These are phyloP conservation scores for Eufriesea mexicana DNA, from an alignment of 1,140 invertebrate species.

Conservation along the genomic window DNA sequence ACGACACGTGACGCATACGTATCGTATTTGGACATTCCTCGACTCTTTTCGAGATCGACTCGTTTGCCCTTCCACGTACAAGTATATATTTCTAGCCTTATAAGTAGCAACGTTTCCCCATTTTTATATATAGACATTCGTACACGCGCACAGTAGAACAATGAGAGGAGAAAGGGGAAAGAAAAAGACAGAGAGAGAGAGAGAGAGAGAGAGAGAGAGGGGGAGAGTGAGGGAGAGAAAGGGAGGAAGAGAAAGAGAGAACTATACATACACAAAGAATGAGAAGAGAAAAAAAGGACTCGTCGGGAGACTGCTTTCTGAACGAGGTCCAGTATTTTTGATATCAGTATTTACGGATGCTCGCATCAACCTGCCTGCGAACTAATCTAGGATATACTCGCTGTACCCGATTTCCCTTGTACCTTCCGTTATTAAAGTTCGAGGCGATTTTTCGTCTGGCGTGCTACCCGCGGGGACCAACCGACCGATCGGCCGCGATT, in stretches of 20 bases:
- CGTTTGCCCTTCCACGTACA: constrained; percentile 23
- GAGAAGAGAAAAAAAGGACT: constrained; percentile 57
- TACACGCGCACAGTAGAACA: constrained; percentile 32
- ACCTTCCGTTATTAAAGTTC: constrained; percentile 24
- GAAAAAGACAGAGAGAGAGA: not conserved
- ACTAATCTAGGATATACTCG: constrained; percentile 66
- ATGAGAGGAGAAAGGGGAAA: constrained; percentile 1
- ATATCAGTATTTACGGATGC: constrained; percentile 80
- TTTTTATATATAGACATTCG: constrained; percentile 54
- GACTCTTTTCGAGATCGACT: constrained; percentile 32
- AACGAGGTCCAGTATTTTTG: constrained; percentile 79
- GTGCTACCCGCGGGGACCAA: constrained; percentile 1
- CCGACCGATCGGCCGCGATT: constrained; percentile 5
- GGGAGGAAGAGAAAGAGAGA: not conserved
- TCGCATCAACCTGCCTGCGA: constrained; percentile 68
- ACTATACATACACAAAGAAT: constrained; percentile 14
- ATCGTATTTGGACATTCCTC: constrained; percentile 25
- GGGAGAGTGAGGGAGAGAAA: not conserved
- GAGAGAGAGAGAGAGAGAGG: not conserved
- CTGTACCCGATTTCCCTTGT: constrained; percentile 26
- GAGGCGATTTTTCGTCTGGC: not conserved
- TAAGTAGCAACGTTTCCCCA: constrained; percentile 38
- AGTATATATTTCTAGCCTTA: constrained; percentile 50
- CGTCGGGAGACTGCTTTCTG: constrained; percentile 55
- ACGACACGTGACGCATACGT: not conserved